phyloP scores from a whole-genome alignment of 1,140 invertebrate species.

The Trichomalopsis sarcophagae region DNA sequence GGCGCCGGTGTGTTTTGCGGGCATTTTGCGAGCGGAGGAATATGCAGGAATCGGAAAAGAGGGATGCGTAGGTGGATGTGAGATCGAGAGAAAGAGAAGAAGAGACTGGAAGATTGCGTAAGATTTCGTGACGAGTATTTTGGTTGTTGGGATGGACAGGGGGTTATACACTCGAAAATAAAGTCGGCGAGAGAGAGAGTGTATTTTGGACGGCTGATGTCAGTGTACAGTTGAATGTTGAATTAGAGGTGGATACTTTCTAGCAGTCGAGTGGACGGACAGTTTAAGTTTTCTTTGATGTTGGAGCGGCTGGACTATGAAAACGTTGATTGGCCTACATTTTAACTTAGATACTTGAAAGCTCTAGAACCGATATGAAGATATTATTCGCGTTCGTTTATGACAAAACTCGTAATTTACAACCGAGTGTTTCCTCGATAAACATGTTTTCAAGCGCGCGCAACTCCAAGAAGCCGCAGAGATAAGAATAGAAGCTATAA shows the following conservation, averaged over 20 bases:
- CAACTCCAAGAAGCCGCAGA: background rate
- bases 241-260: background rate
- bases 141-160: background rate
- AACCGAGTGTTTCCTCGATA: too few relatives aligned
- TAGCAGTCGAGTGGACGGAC: too few relatives aligned
- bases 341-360: too few relatives aligned
- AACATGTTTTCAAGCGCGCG: background rate
- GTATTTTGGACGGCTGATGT: conserved; percentile 34
- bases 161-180: conserved; percentile 20
- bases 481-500: background rate
- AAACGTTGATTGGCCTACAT: too few relatives aligned
- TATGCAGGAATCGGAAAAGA: background rate
- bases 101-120: conserved; percentile 29
- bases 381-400: too few relatives aligned
- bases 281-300: too few relatives aligned
- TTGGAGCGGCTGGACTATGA: too few relatives aligned
- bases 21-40: background rate
- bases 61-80: background rate
- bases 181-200: background rate
- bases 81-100: background rate
- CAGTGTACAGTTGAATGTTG: background rate
- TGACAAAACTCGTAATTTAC: too few relatives aligned
- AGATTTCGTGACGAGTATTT: conserved; percentile 20
- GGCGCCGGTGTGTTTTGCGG: too few relatives aligned
- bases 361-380: too few relatives aligned